Conservation (phyloP, 2,888 invertebrate genomes). For the Nasonovia ribisnigri region DNA sequence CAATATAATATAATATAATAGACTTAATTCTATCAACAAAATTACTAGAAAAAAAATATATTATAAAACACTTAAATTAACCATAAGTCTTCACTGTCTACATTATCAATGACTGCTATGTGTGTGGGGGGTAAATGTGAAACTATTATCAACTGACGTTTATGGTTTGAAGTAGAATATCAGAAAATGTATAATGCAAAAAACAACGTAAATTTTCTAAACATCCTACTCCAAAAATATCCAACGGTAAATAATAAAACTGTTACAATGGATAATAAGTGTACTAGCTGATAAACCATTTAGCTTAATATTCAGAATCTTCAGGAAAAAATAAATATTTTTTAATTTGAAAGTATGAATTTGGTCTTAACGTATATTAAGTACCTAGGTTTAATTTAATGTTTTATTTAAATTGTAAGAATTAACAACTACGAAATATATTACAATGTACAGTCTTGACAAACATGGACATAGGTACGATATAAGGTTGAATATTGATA, state of each 20-base stretch:
- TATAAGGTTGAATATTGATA: neutral
- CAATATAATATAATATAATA: neutral
- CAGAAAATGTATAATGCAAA: neutral
- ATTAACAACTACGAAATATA: neutral
- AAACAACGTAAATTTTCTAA: neutral
- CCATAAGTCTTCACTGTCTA: neutral
- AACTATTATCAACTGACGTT: neutral
- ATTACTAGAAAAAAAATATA: neutral
- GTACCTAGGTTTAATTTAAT: neutral
- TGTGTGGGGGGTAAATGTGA: neutral
- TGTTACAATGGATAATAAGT: neutral
- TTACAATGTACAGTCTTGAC: neutral
- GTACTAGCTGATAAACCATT: neutral
- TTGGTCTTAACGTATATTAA: neutral
- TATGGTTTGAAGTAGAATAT: neutral
- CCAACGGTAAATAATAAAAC: neutral
- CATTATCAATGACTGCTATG: too few relatives aligned
- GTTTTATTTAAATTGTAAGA: neutral
- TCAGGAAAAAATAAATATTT: neutral
- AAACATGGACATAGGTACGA: too few relatives aligned
- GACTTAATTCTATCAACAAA: neutral
- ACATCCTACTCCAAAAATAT: neutral
- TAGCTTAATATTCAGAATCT: neutral
- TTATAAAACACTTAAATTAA: neutral
- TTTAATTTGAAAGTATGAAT: neutral